A percentile compares a stretch with the other conserved stretches of the same genome.
These are phyloP conservation scores for Nesoenas mayeri DNA, from an alignment of 2,113 vertebrate species.

Conservation along the genomic window DNA sequence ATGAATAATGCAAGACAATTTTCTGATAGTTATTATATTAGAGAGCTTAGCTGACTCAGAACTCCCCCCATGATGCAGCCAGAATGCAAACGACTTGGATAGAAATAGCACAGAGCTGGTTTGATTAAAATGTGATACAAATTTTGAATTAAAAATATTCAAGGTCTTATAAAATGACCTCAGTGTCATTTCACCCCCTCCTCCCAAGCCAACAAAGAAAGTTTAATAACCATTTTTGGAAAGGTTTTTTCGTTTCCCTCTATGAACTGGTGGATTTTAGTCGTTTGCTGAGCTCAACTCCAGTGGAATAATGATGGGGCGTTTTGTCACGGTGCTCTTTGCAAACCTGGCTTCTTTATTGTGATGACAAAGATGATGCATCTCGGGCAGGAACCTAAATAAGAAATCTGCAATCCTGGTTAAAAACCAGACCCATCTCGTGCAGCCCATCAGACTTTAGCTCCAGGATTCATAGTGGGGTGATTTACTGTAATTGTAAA, in stretches of 20 bases:
- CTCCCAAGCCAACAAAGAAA: background rate
- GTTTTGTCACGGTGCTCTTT: background rate
- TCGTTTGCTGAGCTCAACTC: background rate
- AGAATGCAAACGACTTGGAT: constrained; percentile 70
- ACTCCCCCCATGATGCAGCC: constrained; percentile 67
- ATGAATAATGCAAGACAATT: constrained; percentile 80
- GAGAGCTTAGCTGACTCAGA: constrained; percentile 74
- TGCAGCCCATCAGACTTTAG: background rate
- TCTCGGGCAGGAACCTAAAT: background rate
- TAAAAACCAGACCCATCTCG: background rate
- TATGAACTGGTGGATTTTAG: background rate
- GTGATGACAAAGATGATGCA: background rate
- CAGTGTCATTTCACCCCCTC: background rate
- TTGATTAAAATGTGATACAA: constrained; percentile 75
- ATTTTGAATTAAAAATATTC: constrained; percentile 69
- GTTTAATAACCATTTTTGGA: constrained; percentile 46
- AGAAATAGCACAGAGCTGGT: constrained; percentile 44
- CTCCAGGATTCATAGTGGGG: background rate
- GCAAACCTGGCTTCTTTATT: background rate
- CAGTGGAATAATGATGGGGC: background rate
- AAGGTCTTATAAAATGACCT: constrained; percentile 67
- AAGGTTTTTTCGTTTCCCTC: background rate
- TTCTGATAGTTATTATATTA: constrained; percentile 77
- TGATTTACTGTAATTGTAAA: constrained; percentile 7
- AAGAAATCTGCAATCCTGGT: accelerated